A percentile compares a stretch with the other conserved stretches of the same genome.
phyloP scores from a whole-genome alignment of 2,888 invertebrate genomes.

The Hartigia nigra region DNA sequence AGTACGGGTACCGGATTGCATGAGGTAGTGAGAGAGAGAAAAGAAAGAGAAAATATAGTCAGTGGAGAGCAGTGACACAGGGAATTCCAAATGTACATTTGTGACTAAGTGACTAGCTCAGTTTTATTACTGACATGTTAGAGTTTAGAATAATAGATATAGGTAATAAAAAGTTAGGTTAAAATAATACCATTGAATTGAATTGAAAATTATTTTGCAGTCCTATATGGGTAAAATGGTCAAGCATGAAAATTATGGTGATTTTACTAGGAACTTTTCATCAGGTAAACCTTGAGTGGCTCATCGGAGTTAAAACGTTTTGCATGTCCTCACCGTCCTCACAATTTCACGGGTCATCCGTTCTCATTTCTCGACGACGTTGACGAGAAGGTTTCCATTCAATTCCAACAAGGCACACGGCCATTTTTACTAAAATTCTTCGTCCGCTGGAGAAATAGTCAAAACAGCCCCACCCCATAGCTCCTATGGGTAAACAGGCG shows the following conservation, averaged over 20 bases:
- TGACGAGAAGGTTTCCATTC: background rate
- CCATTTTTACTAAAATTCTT: slow-evolving; percentile 14
- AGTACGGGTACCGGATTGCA: background rate
- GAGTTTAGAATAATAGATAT: background rate
- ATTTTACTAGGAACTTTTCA: background rate
- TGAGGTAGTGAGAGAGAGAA: background rate
- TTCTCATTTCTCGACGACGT: background rate
- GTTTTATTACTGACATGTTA: background rate
- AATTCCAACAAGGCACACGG: background rate
- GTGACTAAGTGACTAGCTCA: slow-evolving; percentile 5
- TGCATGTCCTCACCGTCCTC: background rate
- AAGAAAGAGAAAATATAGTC: background rate
- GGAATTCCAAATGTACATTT: slow-evolving; percentile 4
- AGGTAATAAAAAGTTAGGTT: background rate
- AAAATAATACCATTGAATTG: background rate
- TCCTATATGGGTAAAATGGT: background rate
- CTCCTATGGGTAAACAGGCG: slow-evolving; percentile 35
- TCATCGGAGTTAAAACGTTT: slow-evolving; percentile 1
- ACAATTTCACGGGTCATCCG: slow-evolving; percentile 5
- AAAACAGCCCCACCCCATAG: slow-evolving; percentile 54
- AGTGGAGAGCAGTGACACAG: background rate
- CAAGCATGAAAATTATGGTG: background rate
- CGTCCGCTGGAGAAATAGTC: slow-evolving; percentile 44
- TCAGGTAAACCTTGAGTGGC: background rate
- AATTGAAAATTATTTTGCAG: background rate